Evolutionary conservation across 2,797 vertebrate genomes (phyloP).

Genomic region (Eleutherodactylus coqui): DNA sequence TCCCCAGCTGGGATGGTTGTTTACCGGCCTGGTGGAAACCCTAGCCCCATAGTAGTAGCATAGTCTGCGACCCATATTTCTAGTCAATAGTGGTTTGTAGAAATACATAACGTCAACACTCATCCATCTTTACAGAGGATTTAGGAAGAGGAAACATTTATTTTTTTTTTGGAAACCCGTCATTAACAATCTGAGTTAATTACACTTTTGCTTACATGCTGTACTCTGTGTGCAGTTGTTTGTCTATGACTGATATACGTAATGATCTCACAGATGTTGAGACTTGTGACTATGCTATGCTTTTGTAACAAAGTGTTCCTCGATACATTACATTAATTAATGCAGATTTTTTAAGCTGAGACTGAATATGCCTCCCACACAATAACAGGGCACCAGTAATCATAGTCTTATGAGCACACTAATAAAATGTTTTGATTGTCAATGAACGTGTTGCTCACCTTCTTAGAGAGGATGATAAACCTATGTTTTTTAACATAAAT

Average conservation of each 20-base stretch:
- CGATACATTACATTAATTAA: conserved; percentile 47
- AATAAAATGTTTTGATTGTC: conserved; percentile 25
- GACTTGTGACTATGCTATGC: conserved; percentile 9
- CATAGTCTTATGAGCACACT: conserved; percentile 13
- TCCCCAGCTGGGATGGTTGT: no score
- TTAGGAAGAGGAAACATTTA: conserved; percentile 6
- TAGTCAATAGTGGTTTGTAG: neutral
- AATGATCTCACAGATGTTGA: conserved; percentile 39
- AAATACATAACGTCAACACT: neutral
- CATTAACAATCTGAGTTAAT: conserved; percentile 42
- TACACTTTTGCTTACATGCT: neutral
- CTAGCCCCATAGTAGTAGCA: neutral
- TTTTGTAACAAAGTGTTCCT: conserved; percentile 37
- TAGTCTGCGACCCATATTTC: neutral
- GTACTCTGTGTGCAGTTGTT: conserved; percentile 5
- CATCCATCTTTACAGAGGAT: neutral
- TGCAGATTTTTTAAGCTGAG: conserved; percentile 25
- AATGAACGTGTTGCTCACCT: neutral
- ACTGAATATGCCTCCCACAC: conserved; percentile 29
- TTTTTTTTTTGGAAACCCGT: neutral
- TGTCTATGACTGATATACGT: conserved; percentile 30
- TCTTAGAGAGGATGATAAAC: neutral
- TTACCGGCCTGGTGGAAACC: no score
- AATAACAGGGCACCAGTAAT: conserved; percentile 43
- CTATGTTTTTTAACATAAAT: neutral